These are phyloP conservation scores for Eulithis testata DNA, from an alignment of 2,888 invertebrate genomes.

Conservation along the genomic window DNA sequence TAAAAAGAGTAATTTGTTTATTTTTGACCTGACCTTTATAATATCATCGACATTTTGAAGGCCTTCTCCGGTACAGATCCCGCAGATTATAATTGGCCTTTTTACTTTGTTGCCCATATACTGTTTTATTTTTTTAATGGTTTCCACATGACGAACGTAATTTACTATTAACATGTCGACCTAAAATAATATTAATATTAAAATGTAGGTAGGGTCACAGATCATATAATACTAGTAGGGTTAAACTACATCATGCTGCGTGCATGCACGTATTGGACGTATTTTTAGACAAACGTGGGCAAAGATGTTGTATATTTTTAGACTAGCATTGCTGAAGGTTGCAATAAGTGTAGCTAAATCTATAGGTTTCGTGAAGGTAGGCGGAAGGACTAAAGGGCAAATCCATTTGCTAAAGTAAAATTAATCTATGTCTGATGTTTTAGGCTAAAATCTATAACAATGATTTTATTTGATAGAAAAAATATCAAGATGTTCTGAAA, in stretches of 20 bases:
- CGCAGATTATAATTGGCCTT: constrained; percentile 51
- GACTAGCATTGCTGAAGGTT: too few relatives aligned
- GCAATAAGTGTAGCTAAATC: too few relatives aligned
- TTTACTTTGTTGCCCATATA: constrained; percentile 45
- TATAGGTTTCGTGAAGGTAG: too few relatives aligned
- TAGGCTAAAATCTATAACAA: too few relatives aligned
- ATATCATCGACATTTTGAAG: constrained; percentile 56
- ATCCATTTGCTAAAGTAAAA: too few relatives aligned
- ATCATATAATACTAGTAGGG: background rate
- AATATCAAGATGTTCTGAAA: too few relatives aligned
- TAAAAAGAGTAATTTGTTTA: too few relatives aligned
- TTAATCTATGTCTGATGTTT: too few relatives aligned
- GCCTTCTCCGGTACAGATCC: constrained; percentile 52
- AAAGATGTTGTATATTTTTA: too few relatives aligned
- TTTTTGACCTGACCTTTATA: constrained; percentile 45
- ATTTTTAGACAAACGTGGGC: too few relatives aligned
- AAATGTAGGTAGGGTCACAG: background rate
- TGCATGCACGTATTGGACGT: background rate
- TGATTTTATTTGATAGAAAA: too few relatives aligned
- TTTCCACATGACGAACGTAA: constrained; percentile 49
- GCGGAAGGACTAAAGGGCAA: too few relatives aligned
- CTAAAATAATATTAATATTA: constrained; percentile 43
- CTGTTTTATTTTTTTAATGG: constrained; percentile 48
- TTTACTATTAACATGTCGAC: constrained; percentile 57
- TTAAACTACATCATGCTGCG: background rate